phyloP scores from a whole-genome alignment of 2,797 vertebrate species.

The Danio jaintianensis region DNA sequence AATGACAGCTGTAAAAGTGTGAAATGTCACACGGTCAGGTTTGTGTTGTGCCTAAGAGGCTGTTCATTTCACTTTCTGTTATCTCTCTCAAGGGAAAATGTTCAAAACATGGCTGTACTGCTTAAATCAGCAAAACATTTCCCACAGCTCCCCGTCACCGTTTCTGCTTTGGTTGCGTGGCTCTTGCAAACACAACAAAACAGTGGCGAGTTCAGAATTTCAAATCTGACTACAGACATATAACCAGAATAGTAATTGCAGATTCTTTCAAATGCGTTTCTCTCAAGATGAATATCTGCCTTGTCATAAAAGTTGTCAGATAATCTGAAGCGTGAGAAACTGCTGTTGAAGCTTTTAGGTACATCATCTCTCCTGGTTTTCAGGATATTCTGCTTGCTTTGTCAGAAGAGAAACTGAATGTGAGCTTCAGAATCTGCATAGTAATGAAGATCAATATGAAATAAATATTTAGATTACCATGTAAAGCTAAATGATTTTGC shows the following conservation, averaged over 20 bases:
- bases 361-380: not conserved
- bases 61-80: conserved; percentile 50
- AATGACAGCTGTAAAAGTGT: conserved; percentile 31
- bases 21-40: conserved; percentile 44
- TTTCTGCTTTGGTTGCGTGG: conserved; percentile 30
- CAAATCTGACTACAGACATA: conserved; percentile 21
- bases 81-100: conserved; percentile 8
- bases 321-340: not conserved
- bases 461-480: not conserved
- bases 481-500: not conserved
- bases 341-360: not conserved
- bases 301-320: not conserved
- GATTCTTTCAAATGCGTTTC: conserved; percentile 2
- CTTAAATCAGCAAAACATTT: conserved; percentile 47
- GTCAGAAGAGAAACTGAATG: not conserved
- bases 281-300: not conserved
- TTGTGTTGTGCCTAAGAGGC: conserved; percentile 35
- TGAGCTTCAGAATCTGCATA: not conserved
- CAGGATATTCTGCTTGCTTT: not conserved
- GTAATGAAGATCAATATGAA: not conserved
- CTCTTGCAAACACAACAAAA: conserved; percentile 18
- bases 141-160: conserved; percentile 9
- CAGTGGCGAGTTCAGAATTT: conserved; percentile 11
- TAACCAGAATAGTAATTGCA: not conserved
- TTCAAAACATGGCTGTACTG: not conserved